These are phyloP conservation scores for Yponomeuta evonymella DNA, from an alignment of 2,888 invertebrate species.

Conservation along the genomic window DNA sequence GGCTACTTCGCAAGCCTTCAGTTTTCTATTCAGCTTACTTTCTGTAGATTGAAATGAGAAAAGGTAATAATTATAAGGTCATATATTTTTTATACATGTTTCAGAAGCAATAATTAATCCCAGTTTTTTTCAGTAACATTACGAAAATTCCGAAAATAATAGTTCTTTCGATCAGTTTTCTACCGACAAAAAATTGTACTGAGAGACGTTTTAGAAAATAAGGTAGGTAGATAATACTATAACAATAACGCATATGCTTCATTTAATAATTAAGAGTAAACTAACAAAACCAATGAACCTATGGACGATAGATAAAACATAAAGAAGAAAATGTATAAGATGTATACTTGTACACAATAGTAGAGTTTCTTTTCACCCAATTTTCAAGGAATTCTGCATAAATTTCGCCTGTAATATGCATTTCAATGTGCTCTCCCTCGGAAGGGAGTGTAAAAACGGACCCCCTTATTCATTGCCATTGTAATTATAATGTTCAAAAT, in stretches of 20 bases:
- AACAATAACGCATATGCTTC: neutral
- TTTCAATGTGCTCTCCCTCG: conserved; percentile 33
- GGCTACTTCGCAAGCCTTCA: neutral
- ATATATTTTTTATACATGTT: too few relatives aligned
- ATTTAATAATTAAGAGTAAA: neutral
- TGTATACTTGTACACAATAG: neutral
- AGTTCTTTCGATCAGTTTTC: too few relatives aligned
- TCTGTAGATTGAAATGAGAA: too few relatives aligned
- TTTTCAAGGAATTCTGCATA: conserved; percentile 29
- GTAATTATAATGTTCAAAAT: conserved; percentile 44
- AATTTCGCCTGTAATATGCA: conserved; percentile 39
- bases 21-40: neutral
- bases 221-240: too few relatives aligned
- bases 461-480: conserved; percentile 34
- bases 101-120: too few relatives aligned
- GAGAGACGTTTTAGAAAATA: too few relatives aligned
- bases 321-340: neutral
- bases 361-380: conserved; percentile 24
- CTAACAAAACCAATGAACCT: neutral
- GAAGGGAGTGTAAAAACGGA: conserved; percentile 29
- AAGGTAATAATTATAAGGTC: too few relatives aligned
- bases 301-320: too few relatives aligned
- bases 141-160: too few relatives aligned
- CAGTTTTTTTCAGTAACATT: too few relatives aligned
- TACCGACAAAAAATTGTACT: too few relatives aligned